Base-by-base conservation (phyloP, 2,797 vertebrate species). In the Heliangelus exortis region DNA sequence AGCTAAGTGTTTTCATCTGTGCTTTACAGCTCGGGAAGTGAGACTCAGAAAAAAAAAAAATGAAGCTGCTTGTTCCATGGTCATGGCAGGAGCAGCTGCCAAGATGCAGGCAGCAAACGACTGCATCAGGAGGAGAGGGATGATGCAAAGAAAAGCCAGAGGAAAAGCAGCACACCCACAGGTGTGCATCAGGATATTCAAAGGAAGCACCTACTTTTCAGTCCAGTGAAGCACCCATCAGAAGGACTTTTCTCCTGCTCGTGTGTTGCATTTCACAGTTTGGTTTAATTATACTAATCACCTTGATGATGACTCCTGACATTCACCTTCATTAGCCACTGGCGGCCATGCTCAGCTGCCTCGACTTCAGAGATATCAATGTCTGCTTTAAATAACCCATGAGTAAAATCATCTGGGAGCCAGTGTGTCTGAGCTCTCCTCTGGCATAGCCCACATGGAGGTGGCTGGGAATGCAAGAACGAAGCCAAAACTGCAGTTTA, bases 251-350 rank as follows among this genome's bases (percentile, higher is more conserved):
- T 12, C 69, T 88, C 31, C 73, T 82, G 18, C 58, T 87, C 15
- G 6, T 10, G 11, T 53, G 79, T 71, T 71, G 72, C 48, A 81
- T 92, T 90, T 96, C 87, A 48, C 55, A 62, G 87, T n/a, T 92
- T 8, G 1, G 45, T 55, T 92, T 96, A 81, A 62, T 96, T 91
- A 69, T 10, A 68, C 73, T 96, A 90, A 86, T 92, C 92, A 85
- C 81, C 50, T 36, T 4, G 18, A 47, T 68, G 74, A 71, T 69
- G 95, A 90, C 81, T 74, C 61, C 95, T 93, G 84, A 89, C 93
- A 95, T 95, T 86, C 61, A 81, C 92, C 85, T 90, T 91, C 95
- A 93, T 95, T 94, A 97, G 95, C 93, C 73, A 89, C 90, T 87
- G 69, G 80, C 12, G 2, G 85, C 84, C 28, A 16, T 2, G 1